phyloP scores from a whole-genome alignment of 1,140 invertebrate species.

The Gerris buenoi region DNA sequence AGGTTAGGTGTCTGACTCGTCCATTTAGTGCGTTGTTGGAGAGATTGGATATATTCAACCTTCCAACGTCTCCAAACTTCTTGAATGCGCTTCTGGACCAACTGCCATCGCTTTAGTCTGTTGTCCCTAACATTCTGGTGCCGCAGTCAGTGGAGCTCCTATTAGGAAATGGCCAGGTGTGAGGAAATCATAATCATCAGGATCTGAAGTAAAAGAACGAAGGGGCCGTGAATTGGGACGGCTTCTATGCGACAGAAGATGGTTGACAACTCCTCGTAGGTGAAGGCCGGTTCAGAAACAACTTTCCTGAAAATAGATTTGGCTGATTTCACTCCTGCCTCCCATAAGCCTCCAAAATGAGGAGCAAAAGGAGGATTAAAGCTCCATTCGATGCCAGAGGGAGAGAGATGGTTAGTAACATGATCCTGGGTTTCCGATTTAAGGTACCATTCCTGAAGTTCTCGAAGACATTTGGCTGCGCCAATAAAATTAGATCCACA shows the following conservation, averaged over 20 bases:
- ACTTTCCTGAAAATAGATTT: no score
- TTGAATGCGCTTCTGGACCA: constrained; percentile 19
- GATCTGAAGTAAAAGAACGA: constrained; percentile 9
- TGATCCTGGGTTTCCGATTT: not conserved
- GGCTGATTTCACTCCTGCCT: no score
- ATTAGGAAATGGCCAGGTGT: constrained; percentile 24
- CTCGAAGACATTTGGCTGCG: no score
- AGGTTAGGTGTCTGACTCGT: constrained; percentile 1
- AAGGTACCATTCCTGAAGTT: no score
- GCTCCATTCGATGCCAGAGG: constrained; percentile 17
- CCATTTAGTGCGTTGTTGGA: constrained; percentile 24
- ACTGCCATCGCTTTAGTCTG: constrained; percentile 20
- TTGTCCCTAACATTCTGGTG: constrained; percentile 15
- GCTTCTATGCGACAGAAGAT: constrained; percentile 20
- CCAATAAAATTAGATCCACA: constrained; percentile 30
- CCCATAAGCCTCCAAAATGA: no score
- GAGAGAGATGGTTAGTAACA: not conserved
- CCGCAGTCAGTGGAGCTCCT: constrained; percentile 15
- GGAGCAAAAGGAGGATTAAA: constrained; percentile 29
- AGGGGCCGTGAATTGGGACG: constrained; percentile 17
- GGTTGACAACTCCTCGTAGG: constrained; percentile 18
- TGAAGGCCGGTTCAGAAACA: no score
- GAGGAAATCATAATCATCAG: constrained; percentile 12
- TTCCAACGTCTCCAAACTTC: constrained; percentile 25
- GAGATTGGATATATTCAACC: constrained; percentile 24